Base-by-base conservation (phyloP, 2,797 vertebrate species). In the Cryptoprocta ferox region DNA sequence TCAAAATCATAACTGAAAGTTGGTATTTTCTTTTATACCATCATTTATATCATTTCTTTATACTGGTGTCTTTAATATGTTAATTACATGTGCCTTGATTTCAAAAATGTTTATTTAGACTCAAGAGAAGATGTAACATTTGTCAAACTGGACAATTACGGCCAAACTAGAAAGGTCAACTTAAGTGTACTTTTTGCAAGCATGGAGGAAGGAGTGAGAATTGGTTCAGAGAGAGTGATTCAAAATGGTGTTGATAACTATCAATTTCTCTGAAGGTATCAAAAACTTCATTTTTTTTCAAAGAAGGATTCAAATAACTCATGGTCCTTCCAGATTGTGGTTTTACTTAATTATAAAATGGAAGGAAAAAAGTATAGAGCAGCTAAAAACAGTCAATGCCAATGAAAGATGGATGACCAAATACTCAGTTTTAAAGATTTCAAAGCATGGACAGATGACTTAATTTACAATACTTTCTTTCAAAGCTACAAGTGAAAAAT, bases 261-360 rank as follows among this genome's bases (percentile, higher is more conserved):
- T 96, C 68, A 97, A 16, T 63, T 92, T 88, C 24, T 56, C 66
- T 78, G 24, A 13, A 96, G 82, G 63, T 63, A 95, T 63, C 87
- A 73, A 95, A 95, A 97, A 97, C 32, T n/a, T 82, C 70, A 92
- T 32, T 10, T 16, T 95, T 75, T 97, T 92, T 87, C 84, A 93
- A 3, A 32, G 65, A 26, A 91, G 90, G 45, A 81, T 66, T 92
- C 76, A 89, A 50, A 89, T 18, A 94, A 71, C 32, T 95, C 35
- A 93, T 89, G 76, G 96, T 81, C 16, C 37, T 93, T 48, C 28
- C 42, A 94, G 16, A 7, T 79, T 95, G 80, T 95, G 50, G 85
- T 89, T 97, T 97, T 65, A 89, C 82, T 95, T 91, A 82, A 94
- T 94, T 93, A 95, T 80, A 76, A 94, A 96, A 95, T 82, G 30